Evolutionary conservation across 2,888 invertebrate species (phyloP).

Genomic region (Marasmarcha lunaedactyla): DNA sequence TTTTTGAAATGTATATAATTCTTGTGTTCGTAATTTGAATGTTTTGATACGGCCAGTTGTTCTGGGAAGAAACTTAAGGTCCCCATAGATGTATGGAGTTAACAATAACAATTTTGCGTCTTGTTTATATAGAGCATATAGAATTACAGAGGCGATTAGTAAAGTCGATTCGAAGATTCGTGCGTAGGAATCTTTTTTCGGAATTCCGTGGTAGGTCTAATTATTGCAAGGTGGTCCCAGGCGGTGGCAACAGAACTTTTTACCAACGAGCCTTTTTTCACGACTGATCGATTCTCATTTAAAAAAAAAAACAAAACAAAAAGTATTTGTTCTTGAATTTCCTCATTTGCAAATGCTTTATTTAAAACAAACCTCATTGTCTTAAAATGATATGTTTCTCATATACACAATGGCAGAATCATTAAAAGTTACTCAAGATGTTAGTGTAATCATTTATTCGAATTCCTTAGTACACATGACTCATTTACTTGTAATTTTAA

Average conservation of each 20-base stretch:
- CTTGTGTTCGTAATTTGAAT: background rate
- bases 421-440: no score
- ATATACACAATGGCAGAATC: no score
- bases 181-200: conserved; percentile 13
- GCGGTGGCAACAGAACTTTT: background rate
- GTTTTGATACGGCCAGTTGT: conserved; percentile 5
- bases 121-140: conserved; percentile 18
- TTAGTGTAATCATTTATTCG: no score
- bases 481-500: background rate
- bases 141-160: conserved; percentile 13
- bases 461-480: no score
- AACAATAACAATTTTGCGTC: conserved; percentile 17
- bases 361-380: no score
- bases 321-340: no score
- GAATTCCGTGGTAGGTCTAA: background rate
- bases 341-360: no score
- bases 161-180: conserved; percentile 17
- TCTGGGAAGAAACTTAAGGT: conserved; percentile 6
- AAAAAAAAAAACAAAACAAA: no score
- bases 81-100: conserved; percentile 1
- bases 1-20: no score
- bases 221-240: background rate
- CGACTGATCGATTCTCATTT: no score
- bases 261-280: no score
- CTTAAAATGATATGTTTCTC: no score